A percentile compares a stretch with the other conserved stretches of the same genome.
Conservation (phyloP, 1,140 invertebrate species). For the Drosophila punjabiensis region DNA sequence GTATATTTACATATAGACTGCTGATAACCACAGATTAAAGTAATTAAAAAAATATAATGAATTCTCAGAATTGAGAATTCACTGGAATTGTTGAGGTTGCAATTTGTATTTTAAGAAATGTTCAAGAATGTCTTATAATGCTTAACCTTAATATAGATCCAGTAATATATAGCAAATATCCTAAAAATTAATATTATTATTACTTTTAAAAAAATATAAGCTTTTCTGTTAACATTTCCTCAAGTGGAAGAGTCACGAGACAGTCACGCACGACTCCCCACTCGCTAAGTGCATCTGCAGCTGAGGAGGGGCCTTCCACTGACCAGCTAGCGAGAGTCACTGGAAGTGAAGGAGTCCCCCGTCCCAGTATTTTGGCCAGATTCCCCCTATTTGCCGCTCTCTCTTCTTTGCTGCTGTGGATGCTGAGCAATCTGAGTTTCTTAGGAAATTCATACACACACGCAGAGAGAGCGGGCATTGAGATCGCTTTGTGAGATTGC, state of each 20-base stretch:
- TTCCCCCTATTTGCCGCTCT: slow-evolving; percentile 5
- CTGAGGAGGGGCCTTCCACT: not conserved
- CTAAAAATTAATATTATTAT: not conserved
- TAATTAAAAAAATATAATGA: not conserved
- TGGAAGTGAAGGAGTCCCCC: not conserved
- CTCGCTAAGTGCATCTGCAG: slow-evolving; percentile 4
- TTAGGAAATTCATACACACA: slow-evolving; percentile 57
- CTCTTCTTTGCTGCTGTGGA: slow-evolving; percentile 27
- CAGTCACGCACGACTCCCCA: not conserved
- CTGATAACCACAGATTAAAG: not conserved
- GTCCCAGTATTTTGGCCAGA: slow-evolving; percentile 22
- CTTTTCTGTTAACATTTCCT: not conserved
- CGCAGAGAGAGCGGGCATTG: slow-evolving; percentile 8
- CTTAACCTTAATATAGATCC: too few species aligned
- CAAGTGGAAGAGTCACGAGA: not conserved
- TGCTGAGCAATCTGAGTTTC: slow-evolving; percentile 66
- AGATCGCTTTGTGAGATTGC: slow-evolving; percentile 28
- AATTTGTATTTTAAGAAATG: too few species aligned
- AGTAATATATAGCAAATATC: too few species aligned
- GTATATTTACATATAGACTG: not conserved
- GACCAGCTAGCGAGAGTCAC: slow-evolving; percentile 12
- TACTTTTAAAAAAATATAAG: not conserved
- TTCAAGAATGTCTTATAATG: too few species aligned
- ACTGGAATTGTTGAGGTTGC: not conserved
- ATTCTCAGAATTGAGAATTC: not conserved